Evolutionary conservation across 2,113 vertebrate species (phyloP), one percentile per base, ranked within the genome.

Genomic region (Pterophyllum scalare): DNA sequence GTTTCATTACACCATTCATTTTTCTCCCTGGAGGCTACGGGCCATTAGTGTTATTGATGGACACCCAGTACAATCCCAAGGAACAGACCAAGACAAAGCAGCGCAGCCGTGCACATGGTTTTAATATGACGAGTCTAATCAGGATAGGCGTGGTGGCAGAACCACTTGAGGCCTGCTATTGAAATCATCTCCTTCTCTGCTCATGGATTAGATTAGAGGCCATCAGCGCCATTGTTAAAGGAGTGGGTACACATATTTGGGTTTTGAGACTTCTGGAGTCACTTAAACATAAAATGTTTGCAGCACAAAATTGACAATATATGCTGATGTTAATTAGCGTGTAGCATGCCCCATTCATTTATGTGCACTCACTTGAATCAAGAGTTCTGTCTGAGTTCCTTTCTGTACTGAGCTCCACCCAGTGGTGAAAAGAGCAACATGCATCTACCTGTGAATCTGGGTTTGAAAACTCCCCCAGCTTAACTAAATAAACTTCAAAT

Each of bases 1-100:
- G 83, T 92, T 92, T 90, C 80, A 88, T 90, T 92, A 59, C 75
- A 49, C 76, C 82, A 87, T 93, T 90, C 92, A 83, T 92, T 92
- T 90, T 90, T 81, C 88, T 89, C 90, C 90, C 88, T 80, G 67
- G 87, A 90, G 90, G 91, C 84, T 86, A 85, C 15, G 89, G 88
- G 80, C 92, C 91, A 93, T 95, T 94, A 93, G 82, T 77, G 92
- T 95, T 94, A 95, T 94, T 94, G 92, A 96, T 95, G 93, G 91
- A 88, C 87, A 81, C 87, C 89, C 82, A 72, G 84, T 72, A 24
- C 75, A 84, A 89, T 81, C 81, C 57, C 65, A 22, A 12, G 56
- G 85, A 88, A 85, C 84, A 82, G 75, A 82, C 15, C 35, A 9
- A 84, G 79, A 79, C 62, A 58, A 75, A 72, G 75, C 78, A 28